Conservation (phyloP, 2,888 invertebrate genomes). For the Meandrusa payeni region DNA sequence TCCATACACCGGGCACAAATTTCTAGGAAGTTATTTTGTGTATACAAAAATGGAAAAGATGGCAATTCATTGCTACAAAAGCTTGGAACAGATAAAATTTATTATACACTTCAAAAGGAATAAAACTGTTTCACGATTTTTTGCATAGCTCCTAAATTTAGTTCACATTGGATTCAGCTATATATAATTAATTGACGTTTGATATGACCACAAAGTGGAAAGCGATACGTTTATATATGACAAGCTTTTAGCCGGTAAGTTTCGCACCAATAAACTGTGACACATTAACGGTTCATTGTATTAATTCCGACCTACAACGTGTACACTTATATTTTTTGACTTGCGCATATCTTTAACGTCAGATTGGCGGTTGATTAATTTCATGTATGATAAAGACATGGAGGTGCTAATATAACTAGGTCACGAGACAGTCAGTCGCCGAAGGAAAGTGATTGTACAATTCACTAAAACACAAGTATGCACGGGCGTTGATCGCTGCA, state of each 20-base stretch:
- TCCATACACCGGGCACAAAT: no score
- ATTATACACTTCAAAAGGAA: background rate
- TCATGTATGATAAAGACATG: slow-evolving; percentile 11
- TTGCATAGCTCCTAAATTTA: slow-evolving; percentile 19
- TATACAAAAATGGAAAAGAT: no score
- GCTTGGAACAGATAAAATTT: no score
- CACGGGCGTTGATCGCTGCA: slow-evolving; percentile 31
- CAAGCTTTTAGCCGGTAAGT: slow-evolving; percentile 15
- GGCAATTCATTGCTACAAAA: no score
- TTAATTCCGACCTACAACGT: slow-evolving; percentile 32
- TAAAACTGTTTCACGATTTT: slow-evolving; percentile 1
- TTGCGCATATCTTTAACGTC: slow-evolving; percentile 1
- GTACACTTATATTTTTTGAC: slow-evolving; percentile 8
- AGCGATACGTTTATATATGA: slow-evolving; percentile 9
- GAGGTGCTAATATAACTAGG: slow-evolving; percentile 5
- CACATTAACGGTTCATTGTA: slow-evolving; percentile 37
- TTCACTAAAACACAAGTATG: slow-evolving; percentile 28
- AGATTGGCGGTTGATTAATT: slow-evolving; percentile 19
- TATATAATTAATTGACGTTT: slow-evolving; percentile 14
- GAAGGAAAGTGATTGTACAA: slow-evolving; percentile 18
- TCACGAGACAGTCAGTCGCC: slow-evolving; percentile 8
- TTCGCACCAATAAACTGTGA: slow-evolving; percentile 12
- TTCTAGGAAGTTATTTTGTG: no score
- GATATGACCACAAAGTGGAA: slow-evolving; percentile 4
- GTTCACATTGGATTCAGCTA: slow-evolving; percentile 50